Percentiles rank a stretch among this genome's conserved stretches.
phyloP scores from a whole-genome alignment of 2,797 vertebrate species.

The Luscinia megarhynchos region DNA sequence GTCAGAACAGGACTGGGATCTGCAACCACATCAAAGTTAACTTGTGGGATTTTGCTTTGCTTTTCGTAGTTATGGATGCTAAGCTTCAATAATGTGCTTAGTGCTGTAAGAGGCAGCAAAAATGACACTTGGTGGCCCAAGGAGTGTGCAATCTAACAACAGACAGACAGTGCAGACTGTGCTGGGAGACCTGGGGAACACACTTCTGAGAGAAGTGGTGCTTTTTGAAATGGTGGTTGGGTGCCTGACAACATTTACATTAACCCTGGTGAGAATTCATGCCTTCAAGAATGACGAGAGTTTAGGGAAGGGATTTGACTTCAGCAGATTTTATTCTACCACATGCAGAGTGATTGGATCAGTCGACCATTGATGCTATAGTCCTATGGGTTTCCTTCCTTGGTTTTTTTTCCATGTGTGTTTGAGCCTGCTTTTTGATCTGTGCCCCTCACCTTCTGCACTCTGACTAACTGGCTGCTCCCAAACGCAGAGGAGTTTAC shows the following conservation, averaged over 20 bases:
- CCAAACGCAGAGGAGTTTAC: not conserved
- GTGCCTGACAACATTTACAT: conserved; percentile 2
- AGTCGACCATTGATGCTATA: not conserved
- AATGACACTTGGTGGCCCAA: conserved; percentile 24
- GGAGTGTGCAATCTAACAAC: not conserved
- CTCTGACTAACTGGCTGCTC: not conserved
- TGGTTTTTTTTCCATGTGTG: not conserved
- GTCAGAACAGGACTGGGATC: conserved; percentile 3
- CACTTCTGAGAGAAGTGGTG: not conserved
- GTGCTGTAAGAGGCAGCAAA: conserved; percentile 6
- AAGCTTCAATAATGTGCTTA: conserved; percentile 63
- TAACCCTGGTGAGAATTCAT: not conserved
- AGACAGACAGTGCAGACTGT: not conserved
- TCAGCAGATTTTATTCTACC: conserved; percentile 32
- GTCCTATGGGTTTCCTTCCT: not conserved
- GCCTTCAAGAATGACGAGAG: not conserved
- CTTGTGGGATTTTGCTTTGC: conserved; percentile 28
- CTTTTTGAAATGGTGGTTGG: not conserved
- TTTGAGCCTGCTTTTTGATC: not conserved
- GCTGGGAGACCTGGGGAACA: not conserved
- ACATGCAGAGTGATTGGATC: conserved; percentile 30
- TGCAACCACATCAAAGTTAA: conserved; percentile 40
- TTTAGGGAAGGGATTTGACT: conserved; percentile 39
- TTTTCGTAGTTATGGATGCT: conserved; percentile 30
- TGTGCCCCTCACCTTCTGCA: not conserved